Conservation (phyloP, 1,140 invertebrate species). For the Wasmannia auropunctata region DNA sequence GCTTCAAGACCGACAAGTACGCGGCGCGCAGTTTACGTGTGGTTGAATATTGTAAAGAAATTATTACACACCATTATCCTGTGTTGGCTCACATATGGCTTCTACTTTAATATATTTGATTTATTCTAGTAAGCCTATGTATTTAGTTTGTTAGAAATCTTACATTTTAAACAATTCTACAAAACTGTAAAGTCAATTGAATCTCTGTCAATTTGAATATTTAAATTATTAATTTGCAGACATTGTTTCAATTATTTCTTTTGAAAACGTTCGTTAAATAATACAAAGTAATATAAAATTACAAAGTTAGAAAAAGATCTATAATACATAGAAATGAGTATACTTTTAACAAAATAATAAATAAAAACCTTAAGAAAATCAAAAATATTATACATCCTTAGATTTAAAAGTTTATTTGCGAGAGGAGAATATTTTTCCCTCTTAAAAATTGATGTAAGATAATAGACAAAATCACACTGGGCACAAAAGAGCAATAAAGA, state of each 20-base stretch:
- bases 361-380: not conserved
- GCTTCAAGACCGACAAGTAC: too few species aligned
- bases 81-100: too few species aligned
- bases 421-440: not conserved
- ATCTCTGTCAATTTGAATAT: not conserved
- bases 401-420: not conserved
- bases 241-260: not conserved
- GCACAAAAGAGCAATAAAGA: not conserved
- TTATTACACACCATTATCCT: too few species aligned
- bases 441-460: not conserved
- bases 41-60: too few species aligned
- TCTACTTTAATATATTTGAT: too few species aligned
- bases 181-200: not conserved
- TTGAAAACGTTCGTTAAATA: not conserved
- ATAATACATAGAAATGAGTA: not conserved
- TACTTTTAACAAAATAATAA: not conserved
- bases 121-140: too few species aligned
- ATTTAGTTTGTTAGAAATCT: too few species aligned
- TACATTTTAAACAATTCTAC: not conserved
- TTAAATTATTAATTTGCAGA: constrained; percentile 20
- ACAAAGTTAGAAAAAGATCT: not conserved
- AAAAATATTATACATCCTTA: not conserved
- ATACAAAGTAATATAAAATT: not conserved
- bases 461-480: not conserved
- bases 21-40: too few species aligned